Evolutionary conservation across 2,888 invertebrate genomes (phyloP).

Genomic region (Marasmarcha lunaedactyla): DNA sequence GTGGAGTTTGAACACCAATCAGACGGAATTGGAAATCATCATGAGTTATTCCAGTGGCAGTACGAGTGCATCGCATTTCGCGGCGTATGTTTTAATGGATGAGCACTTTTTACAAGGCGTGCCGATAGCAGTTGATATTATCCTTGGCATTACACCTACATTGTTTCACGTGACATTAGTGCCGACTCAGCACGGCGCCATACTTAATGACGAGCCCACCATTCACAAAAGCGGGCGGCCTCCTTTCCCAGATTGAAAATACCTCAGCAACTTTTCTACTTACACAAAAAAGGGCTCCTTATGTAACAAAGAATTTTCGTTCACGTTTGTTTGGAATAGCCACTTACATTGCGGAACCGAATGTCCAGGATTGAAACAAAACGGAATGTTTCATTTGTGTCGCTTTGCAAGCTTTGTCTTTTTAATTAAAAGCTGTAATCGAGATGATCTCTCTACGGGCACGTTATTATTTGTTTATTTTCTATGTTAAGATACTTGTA

Average conservation of each 20-base stretch:
- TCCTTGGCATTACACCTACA: not conserved
- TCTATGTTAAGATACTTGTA: too few species aligned
- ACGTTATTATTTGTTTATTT: too few species aligned
- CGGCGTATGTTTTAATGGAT: too few species aligned
- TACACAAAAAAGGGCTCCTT: constrained; percentile 35
- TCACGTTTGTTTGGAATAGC: not conserved
- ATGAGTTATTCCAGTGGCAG: too few species aligned
- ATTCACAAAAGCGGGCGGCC: not conserved
- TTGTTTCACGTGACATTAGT: not conserved
- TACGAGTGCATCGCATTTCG: too few species aligned
- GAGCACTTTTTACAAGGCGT: too few species aligned
- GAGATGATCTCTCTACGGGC: too few species aligned
- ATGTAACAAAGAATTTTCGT: not conserved
- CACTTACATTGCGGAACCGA: constrained; percentile 7
- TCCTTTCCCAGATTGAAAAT: constrained; percentile 44
- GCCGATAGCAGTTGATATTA: not conserved
- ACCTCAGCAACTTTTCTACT: constrained; percentile 52
- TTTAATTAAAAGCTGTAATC: too few species aligned
- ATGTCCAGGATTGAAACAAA: constrained; percentile 3
- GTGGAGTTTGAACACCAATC: too few species aligned
- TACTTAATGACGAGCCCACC: constrained; percentile 3
- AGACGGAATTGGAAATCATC: too few species aligned
- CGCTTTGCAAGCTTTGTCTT: not conserved
- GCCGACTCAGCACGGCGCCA: not conserved
- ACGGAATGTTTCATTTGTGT: not conserved